Base-by-base conservation (phyloP, 2,797 vertebrate genomes). In the Sebastiscus albofasciatus region DNA sequence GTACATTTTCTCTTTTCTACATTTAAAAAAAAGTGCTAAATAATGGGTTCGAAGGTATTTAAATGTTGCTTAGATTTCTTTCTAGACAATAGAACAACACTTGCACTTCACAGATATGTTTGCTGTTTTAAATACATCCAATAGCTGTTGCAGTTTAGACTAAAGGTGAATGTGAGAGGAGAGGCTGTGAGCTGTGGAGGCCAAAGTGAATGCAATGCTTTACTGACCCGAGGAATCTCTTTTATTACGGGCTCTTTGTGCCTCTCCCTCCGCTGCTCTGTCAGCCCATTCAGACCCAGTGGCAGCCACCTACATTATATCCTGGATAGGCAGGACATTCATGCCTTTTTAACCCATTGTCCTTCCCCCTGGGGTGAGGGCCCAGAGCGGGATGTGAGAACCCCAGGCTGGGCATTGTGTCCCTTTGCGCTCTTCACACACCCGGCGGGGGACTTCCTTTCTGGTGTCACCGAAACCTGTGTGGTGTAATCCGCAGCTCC, bases 271-370 rank as follows among this genome's bases (percentile, higher is more conserved):
- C 88, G 89, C 94, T 94, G 94, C 92, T 94, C 94, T 93, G 92
- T 94, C 94, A 95, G 92, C 81, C 95, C 94, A 93, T 96, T 96
- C 95, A 96, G 89, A 92, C 91, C 91, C 94, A 91, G 93, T 95
- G 94, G 95, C 94, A 95, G 95, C 95, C 94, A 95, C 96, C 95
- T 96, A 96, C 96, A 96, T 95, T 95, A 96, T 96, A 96, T 96
- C 96, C 95, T 96, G 95, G 94, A 96, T 95, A 95, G 96, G 95
- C 95, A 95, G 95, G 95, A 96, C 96, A 96, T 96, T 97, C 96
- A 96, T 96, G 95, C 94, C 94, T 96, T 96, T 96, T 96, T 95
- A 95, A 94, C 92, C 95, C 93, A 96, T 96, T 96, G 96, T 96
- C 93, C 94, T 95, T 95, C 93, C 94, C 93, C 95, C 94, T 84